Conservation (phyloP, 2,797 vertebrate genomes). For the Acanthurus lineatus region DNA sequence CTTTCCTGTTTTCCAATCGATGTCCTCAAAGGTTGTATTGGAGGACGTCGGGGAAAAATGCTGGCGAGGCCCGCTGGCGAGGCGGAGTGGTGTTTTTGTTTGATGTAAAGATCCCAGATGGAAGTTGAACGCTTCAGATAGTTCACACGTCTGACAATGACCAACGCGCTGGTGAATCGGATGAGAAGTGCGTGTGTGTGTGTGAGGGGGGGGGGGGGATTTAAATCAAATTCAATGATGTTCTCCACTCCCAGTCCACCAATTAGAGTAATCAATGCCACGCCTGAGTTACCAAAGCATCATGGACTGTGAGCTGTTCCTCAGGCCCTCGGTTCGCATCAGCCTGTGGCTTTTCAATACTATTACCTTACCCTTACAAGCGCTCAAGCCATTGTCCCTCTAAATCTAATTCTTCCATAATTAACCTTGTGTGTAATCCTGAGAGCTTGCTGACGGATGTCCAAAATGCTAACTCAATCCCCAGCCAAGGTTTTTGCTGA, state of each 20-base stretch:
- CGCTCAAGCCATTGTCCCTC: slow-evolving; percentile 62
- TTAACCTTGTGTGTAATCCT: slow-evolving; percentile 80
- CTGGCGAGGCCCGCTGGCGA: slow-evolving; percentile 13
- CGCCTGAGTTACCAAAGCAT: slow-evolving; percentile 62
- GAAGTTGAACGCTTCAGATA: slow-evolving; percentile 42
- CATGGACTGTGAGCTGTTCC: slow-evolving; percentile 29
- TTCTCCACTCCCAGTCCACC: slow-evolving; percentile 56
- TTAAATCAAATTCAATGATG: slow-evolving; percentile 75
- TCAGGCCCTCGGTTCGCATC: slow-evolving; percentile 41
- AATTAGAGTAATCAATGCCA: slow-evolving; percentile 79
- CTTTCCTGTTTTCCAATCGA: slow-evolving; percentile 38
- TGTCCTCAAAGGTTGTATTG: slow-evolving; percentile 40
- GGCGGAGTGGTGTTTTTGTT: slow-evolving; percentile 28
- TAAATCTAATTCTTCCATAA: slow-evolving; percentile 72
- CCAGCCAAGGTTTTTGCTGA: slow-evolving; percentile 66
- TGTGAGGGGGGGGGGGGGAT: not conserved
- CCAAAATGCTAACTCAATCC: slow-evolving; percentile 72
- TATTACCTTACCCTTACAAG: slow-evolving; percentile 61
- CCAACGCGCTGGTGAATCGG: slow-evolving; percentile 63
- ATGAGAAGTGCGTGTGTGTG: slow-evolving; percentile 50
- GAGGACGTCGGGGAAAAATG: slow-evolving; percentile 36
- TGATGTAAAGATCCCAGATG: slow-evolving; percentile 63
- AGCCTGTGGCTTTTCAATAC: slow-evolving; percentile 53
- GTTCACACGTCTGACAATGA: slow-evolving; percentile 60
- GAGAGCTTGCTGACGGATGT: slow-evolving; percentile 75